Evolutionary conservation across 1,140 invertebrate genomes (phyloP).

Genomic region (Ptiloglossa arizonensis): DNA sequence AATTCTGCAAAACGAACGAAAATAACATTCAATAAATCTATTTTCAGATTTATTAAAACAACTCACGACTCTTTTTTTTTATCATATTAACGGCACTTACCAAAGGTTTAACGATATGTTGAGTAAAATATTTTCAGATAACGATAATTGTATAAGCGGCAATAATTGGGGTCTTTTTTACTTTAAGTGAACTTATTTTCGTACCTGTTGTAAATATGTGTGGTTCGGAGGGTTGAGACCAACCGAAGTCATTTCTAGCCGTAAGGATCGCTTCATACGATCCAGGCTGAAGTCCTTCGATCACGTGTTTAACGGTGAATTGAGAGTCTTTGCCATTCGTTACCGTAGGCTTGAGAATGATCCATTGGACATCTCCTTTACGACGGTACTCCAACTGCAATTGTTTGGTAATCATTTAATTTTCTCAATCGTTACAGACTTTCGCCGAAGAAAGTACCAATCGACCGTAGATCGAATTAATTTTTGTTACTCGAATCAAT

Average conservation of each 20-base stretch:
- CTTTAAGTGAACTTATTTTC: too few relatives aligned
- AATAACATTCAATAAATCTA: slow-evolving; percentile 11
- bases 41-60: too few relatives aligned
- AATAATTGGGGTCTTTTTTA: too few relatives aligned
- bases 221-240: slow-evolving; percentile 66
- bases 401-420: background rate
- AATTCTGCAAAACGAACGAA: slow-evolving; percentile 17
- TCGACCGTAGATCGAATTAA: too few relatives aligned
- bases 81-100: too few relatives aligned
- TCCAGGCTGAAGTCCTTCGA: slow-evolving; percentile 68
- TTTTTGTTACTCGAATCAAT: too few relatives aligned
- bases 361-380: slow-evolving; percentile 66
- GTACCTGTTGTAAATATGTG: slow-evolving; percentile 69
- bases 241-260: slow-evolving; percentile 73
- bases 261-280: slow-evolving; percentile 69
- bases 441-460: too few relatives aligned
- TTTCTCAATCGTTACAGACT: too few relatives aligned
- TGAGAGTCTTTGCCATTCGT: slow-evolving; percentile 66
- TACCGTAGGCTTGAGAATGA: slow-evolving; percentile 58
- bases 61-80: too few relatives aligned
- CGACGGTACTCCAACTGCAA: slow-evolving; percentile 72
- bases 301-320: slow-evolving; percentile 65
- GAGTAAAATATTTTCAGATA: too few relatives aligned
- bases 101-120: too few relatives aligned
- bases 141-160: too few relatives aligned